Evolutionary conservation across 2,113 vertebrate species (phyloP), one percentile per base, ranked within the genome.

Genomic region (Oxyruncus cristatus): DNA sequence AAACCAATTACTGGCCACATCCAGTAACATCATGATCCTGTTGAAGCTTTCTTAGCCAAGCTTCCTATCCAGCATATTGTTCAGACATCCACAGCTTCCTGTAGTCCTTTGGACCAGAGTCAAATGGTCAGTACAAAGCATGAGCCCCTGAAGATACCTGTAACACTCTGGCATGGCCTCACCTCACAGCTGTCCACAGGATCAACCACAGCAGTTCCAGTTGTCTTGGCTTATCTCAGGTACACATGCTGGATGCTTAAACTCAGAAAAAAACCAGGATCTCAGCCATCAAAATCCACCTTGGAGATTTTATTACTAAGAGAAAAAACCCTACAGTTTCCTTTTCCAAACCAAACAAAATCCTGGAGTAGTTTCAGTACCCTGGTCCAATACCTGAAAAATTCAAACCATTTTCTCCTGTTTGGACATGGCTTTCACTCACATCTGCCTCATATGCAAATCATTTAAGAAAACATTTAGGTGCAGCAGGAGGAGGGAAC

Each of bases 271-370:
- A 44, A 47, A 42, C 41, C 41, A 46, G 94, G 80, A 77, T 46
- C 50, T 84, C 84, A 89, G 85, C 22, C 84, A 81, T 74, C 84
- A 66, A 81, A 88, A 87, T 42, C 88, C 75, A 90, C 91, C 27
- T 74, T n/a, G 32, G 21, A 47, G 53, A 72, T 65, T 76, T 92
- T 72, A 93, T 62, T 90, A 80, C 52, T 66, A 62, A 76, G 33
- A 92, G 47, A 20, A 72, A 89, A 92, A 79, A 46, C 26, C 12
- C 27, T 8, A 44, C 2, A 39, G 55, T 47, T 74, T 67, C 56
- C 79, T 89, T 59, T 91, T 89, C 86, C 79, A 96, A 95, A 74
- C 67, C 50, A 94, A 95, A 92, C 65, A 88, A 62, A 77, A 74
- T 78, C 59, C 91, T 96, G 84, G 61, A 85, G 37, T 24, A 61